Evolutionary conservation across 2,888 invertebrate species (phyloP).

Genomic region (Papilio elwesi): DNA sequence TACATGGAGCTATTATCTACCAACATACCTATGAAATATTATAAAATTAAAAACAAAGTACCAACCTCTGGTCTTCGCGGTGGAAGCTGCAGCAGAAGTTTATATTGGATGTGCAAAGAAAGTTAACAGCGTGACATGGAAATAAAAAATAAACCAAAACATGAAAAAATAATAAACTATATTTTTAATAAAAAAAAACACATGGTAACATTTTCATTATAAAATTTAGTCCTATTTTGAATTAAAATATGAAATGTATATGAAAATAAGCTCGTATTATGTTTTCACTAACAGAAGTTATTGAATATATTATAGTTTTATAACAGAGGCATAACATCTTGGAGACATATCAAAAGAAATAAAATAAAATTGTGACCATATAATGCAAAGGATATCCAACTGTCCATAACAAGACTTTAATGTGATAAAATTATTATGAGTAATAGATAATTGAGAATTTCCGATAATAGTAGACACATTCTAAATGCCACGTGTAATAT

Average conservation of each 20-base stretch:
- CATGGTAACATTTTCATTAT: neutral
- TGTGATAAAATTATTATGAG: neutral
- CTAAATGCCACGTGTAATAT: constrained; percentile 5
- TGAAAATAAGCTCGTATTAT: neutral
- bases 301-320: neutral
- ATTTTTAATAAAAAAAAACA: neutral
- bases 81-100: constrained; percentile 86
- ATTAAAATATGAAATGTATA: neutral
- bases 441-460: neutral
- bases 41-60: constrained; percentile 44
- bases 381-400: neutral
- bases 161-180: constrained; percentile 43
- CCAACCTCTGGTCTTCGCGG: constrained; percentile 94
- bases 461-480: neutral
- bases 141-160: constrained; percentile 75
- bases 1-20: no score
- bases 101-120: constrained; percentile 79
- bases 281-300: neutral
- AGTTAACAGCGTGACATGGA: constrained; percentile 82
- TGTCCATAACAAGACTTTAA: neutral
- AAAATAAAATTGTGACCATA: neutral
- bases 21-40: no score
- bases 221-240: neutral
- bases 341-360: constrained; percentile 6
- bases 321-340: constrained; percentile 9